Conservation (phyloP, 2,888 invertebrate genomes). For the Athalia cordata region DNA sequence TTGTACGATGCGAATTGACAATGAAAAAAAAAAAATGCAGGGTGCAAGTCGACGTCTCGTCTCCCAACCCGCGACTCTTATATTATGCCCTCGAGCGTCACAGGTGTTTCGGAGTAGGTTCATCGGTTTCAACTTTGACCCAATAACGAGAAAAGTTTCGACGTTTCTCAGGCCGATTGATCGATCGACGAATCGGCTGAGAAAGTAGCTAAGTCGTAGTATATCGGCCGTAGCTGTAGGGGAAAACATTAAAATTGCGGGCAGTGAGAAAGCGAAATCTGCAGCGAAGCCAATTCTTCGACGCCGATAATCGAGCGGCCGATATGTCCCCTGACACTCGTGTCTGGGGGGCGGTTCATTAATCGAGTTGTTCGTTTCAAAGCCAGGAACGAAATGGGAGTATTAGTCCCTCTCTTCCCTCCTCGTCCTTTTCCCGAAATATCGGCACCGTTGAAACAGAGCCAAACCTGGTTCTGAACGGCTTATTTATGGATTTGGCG, state of each 20-base stretch:
- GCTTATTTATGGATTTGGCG: neutral
- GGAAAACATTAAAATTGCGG: no score
- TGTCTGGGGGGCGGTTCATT: no score
- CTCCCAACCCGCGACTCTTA: neutral
- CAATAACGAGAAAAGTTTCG: constrained; percentile 35
- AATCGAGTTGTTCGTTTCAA: no score
- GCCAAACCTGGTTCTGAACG: neutral
- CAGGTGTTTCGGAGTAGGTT: neutral
- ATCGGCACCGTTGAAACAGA: neutral
- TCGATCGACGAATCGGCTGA: constrained; percentile 12
- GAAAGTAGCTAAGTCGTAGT: no score
- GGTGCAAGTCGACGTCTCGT: neutral
- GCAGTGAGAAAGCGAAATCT: no score
- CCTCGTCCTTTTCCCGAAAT: neutral
- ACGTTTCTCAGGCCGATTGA: neutral
- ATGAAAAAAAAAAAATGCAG: neutral
- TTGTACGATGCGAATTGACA: neutral
- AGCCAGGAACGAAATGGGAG: no score
- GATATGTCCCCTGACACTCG: no score
- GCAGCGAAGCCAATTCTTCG: no score
- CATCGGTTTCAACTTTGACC: neutral
- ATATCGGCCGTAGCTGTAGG: no score
- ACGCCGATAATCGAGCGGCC: no score
- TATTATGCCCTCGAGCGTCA: neutral
- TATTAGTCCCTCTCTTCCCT: no score